These are phyloP conservation scores for Balaenoptera acutorostrata DNA, from an alignment of 2,113 vertebrate species.

Conservation along the genomic window DNA sequence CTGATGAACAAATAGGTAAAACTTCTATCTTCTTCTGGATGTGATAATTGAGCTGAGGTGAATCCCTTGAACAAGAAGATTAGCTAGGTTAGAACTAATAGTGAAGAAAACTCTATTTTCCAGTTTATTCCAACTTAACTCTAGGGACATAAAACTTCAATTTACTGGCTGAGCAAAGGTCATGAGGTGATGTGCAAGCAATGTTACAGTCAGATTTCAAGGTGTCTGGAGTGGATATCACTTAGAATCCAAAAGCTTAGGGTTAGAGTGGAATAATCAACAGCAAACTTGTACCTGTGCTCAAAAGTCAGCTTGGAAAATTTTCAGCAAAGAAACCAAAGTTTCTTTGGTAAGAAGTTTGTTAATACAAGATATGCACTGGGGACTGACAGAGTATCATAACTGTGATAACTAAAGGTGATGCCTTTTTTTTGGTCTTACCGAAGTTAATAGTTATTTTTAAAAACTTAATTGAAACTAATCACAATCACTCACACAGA, in stretches of 20 bases:
- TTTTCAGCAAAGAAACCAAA: no score
- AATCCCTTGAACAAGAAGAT: slow-evolving; percentile 50
- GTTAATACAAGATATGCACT: neutral
- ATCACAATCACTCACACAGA: neutral
- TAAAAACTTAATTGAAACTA: neutral
- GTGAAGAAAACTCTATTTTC: slow-evolving; percentile 47
- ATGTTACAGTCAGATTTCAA: slow-evolving; percentile 24
- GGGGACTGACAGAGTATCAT: neutral
- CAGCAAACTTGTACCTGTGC: neutral
- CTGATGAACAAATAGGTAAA: slow-evolving; percentile 30
- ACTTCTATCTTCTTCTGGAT: neutral
- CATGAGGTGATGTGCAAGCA: neutral
- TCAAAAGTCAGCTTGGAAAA: neutral
- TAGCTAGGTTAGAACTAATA: slow-evolving; percentile 52
- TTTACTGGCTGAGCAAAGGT: slow-evolving; percentile 55
- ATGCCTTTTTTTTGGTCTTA: neutral
- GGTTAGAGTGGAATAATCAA: neutral
- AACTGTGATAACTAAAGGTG: neutral
- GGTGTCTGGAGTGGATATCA: slow-evolving; percentile 27
- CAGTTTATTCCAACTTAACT: slow-evolving; percentile 55
- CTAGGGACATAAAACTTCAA: slow-evolving; percentile 53
- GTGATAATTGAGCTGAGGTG: slow-evolving; percentile 51
- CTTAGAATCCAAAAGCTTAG: slow-evolving; percentile 34
- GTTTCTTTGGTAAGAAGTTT: neutral
- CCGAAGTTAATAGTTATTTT: neutral